These are phyloP conservation scores for Tachycineta bicolor DNA, from an alignment of 2,113 vertebrate species.

Conservation along the genomic window DNA sequence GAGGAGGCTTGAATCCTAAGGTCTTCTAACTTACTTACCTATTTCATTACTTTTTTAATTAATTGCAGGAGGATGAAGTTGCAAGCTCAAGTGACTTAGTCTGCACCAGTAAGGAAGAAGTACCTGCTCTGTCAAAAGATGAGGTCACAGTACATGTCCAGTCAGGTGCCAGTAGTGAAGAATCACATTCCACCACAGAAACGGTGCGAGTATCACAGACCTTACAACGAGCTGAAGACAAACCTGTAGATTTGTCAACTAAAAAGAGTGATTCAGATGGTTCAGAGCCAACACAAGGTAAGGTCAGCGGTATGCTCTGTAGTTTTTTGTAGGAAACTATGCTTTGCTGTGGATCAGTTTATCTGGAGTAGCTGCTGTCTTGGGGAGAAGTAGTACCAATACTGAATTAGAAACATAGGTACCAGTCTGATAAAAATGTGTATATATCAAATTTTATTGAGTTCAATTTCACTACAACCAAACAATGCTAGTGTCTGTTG, in stretches of 20 bases:
- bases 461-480: background rate
- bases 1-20: background rate
- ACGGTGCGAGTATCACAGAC: background rate
- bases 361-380: background rate
- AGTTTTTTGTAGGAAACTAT: background rate
- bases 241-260: constrained; percentile 89
- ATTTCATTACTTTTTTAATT: background rate
- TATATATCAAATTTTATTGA: background rate
- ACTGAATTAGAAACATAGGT: background rate
- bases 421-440: background rate
- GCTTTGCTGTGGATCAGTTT: background rate
- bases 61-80: constrained; percentile 33
- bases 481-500: background rate
- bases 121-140: background rate
- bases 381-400: background rate
- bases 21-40: background rate
- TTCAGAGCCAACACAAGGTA: constrained; percentile 71
- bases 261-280: constrained; percentile 77
- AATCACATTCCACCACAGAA: constrained; percentile 42
- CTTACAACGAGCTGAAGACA: constrained; percentile 48
- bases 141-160: background rate
- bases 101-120: background rate
- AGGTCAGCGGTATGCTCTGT: background rate
- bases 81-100: constrained; percentile 19
- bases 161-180: constrained; percentile 19